A percentile compares a stretch with the other conserved stretches of the same genome.
These are phyloP conservation scores for Drosophila paranaensis DNA, from an alignment of 2,888 invertebrate species.

Conservation along the genomic window DNA sequence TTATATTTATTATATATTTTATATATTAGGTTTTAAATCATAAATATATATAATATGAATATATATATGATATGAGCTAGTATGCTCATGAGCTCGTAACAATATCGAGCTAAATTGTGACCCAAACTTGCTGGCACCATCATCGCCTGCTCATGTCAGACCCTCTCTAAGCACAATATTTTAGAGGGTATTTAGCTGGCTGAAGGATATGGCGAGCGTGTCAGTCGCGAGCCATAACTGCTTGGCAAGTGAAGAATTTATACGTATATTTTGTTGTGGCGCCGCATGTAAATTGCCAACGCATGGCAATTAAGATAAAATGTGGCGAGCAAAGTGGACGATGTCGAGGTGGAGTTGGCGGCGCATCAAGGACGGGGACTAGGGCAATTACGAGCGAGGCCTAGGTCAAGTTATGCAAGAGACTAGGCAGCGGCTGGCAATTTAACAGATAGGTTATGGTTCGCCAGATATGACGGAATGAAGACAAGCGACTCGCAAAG, in stretches of 20 bases:
- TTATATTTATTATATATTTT: background rate
- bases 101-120: background rate
- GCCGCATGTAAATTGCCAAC: conserved; percentile 50
- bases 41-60: no score
- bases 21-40: no score
- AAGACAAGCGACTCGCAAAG: conserved; percentile 4
- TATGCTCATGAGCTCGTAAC: no score
- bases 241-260: conserved; percentile 36
- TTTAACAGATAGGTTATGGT: conserved; percentile 1
- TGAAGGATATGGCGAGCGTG: conserved; percentile 16
- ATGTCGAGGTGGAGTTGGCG: background rate
- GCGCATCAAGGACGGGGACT: conserved; percentile 15
- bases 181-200: conserved; percentile 9
- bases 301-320: conserved; percentile 71
- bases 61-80: no score
- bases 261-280: conserved; percentile 45
- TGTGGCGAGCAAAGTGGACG: conserved; percentile 40
- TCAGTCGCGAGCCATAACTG: background rate
- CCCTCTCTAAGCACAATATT: background rate
- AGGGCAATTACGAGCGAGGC: conserved; percentile 17
- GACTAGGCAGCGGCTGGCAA: background rate
- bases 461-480: conserved; percentile 13
- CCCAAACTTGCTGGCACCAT: no score
- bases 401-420: conserved; percentile 28
- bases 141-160: background rate